Conservation (phyloP, 2,797 vertebrate species). For the Acanthurus leucopareius region DNA sequence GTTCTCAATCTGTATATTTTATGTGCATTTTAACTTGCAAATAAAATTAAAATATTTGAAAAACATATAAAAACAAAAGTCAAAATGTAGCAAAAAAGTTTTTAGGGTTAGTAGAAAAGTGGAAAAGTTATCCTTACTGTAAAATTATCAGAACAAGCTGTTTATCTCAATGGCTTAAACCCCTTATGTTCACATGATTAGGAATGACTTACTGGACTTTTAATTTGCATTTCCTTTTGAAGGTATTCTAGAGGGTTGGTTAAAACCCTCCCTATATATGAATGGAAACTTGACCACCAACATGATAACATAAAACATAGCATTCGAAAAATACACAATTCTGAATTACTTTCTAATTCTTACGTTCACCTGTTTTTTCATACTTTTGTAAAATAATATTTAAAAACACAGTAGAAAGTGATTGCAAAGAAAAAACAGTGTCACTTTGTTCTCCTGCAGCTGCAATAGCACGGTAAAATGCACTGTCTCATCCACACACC, state of each 20-base stretch:
- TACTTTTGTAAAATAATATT: background rate
- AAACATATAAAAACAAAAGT: background rate
- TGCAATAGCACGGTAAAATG: background rate
- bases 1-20: background rate
- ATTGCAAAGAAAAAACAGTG: slow-evolving; percentile 8
- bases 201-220: too few relatives aligned
- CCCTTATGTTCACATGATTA: too few relatives aligned
- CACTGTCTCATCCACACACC: background rate
- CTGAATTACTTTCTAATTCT: too few relatives aligned
- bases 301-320: too few relatives aligned
- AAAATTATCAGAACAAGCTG: too few relatives aligned
- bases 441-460: slow-evolving; percentile 11
- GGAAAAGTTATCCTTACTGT: too few relatives aligned
- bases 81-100: background rate
- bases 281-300: background rate
- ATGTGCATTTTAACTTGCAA: background rate
- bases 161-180: too few relatives aligned
- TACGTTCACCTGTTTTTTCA: background rate
- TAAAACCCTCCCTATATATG: background rate
- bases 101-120: too few relatives aligned
- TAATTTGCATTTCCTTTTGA: background rate
- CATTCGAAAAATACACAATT: too few relatives aligned
- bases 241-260: background rate
- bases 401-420: background rate
- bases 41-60: too few relatives aligned